Base-by-base conservation (phyloP, 2,797 vertebrate genomes). In the Acipenser ruthenus region DNA sequence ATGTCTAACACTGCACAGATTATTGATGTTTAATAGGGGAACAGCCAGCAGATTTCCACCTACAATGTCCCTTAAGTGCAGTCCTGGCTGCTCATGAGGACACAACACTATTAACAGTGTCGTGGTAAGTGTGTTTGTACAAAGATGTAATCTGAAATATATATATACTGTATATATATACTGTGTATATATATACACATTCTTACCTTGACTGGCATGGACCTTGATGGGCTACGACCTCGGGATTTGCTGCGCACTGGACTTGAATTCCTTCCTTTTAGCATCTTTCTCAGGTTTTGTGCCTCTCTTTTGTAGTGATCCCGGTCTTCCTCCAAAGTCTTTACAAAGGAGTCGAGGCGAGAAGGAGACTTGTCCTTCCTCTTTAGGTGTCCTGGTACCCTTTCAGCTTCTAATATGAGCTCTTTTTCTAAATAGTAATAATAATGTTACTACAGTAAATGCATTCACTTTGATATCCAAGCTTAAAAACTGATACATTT, bases 251-350 rank as follows among this genome's bases (percentile, higher is more conserved):
- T 76, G 63, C 49, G 68, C 59, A 74, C 75, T 65, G 83, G 82
- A 71, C 83, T 89, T 74, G 70, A 75, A 68, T 79, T 84, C 6
- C 68, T 62, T 2, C 69, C 85, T 77, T 76, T 84, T 67, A 87
- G 73, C 76, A 85, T 80, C 62, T 75, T 86, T 67, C 79, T 80
- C 66, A 87, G 72, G 67, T 72, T 74, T 15, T 84, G 78, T 70
- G 75, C 67, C 78, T 89, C 77, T 66, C 65, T 64, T 77, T 80
- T 87, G 52, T 70, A 83, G 74, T 76, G 74, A 73, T 84, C 73
- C 74, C 58, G 79, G 72, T 88, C 80, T 68, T 83, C 74, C 75
- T 83, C 81, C 70, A 84, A 65, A 67, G 71, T 79, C 70, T 78
- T 82, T 67, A 83, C 73, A 75, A 83, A 84, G 10, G 66, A 71